Evolutionary conservation across 2,797 vertebrate species (phyloP).

Genomic region (Coranthus polyacanthus): DNA sequence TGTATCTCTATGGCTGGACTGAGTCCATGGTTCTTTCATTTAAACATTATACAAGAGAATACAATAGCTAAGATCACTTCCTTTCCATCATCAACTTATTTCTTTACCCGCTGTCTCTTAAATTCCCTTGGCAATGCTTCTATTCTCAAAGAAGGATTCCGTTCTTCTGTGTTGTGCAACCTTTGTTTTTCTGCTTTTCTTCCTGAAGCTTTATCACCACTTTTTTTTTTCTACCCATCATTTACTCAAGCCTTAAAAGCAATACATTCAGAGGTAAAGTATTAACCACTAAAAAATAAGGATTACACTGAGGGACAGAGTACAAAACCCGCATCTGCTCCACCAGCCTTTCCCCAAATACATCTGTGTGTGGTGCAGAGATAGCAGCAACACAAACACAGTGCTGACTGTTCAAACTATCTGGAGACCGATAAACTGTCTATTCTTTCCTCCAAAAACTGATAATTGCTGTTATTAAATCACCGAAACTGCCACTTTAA

Average conservation of each 20-base stretch:
- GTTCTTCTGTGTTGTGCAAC: constrained; percentile 25
- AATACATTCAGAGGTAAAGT: constrained; percentile 24
- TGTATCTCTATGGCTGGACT: constrained; percentile 14
- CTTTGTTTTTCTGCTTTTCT: constrained; percentile 16
- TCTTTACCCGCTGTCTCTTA: constrained; percentile 20
- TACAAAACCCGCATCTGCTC: constrained; percentile 25
- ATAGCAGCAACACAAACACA: constrained; percentile 52
- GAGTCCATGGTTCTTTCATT: constrained; percentile 33
- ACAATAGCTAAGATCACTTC: constrained; percentile 27
- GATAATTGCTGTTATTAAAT: constrained; percentile 64
- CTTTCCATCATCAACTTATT: constrained; percentile 33
- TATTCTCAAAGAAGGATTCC: constrained; percentile 31
- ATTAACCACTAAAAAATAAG: constrained; percentile 30
- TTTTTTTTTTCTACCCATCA: constrained; percentile 6
- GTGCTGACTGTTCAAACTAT: constrained; percentile 45
- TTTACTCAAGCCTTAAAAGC: constrained; percentile 32
- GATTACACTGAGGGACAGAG: constrained; percentile 28
- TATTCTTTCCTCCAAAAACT: constrained; percentile 20
- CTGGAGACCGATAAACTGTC: constrained; percentile 43
- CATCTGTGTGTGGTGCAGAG: constrained; percentile 40
- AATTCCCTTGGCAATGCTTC: constrained; percentile 35
- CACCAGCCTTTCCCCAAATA: constrained; percentile 11
- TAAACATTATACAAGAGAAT: constrained; percentile 38
- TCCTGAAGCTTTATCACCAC: not conserved
- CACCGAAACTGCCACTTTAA: constrained; percentile 49